Conservation (phyloP, 2,888 invertebrate species). For the Cosmopolites sordidus region DNA sequence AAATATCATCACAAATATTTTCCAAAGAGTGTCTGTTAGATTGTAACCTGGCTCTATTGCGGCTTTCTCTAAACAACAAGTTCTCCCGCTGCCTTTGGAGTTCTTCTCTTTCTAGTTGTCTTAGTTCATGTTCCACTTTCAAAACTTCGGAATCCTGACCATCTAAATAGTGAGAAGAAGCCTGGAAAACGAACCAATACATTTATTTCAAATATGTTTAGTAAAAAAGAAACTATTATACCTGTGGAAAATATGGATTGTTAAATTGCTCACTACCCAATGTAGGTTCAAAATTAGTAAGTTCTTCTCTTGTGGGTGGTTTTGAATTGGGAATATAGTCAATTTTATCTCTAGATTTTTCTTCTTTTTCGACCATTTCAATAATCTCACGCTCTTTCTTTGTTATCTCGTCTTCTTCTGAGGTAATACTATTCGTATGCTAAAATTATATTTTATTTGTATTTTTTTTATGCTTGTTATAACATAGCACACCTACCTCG, state of each 20-base stretch:
- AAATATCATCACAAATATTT: slow-evolving; percentile 43
- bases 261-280: slow-evolving; percentile 40
- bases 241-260: slow-evolving; percentile 39
- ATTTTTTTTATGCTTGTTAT: neutral
- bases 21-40: slow-evolving; percentile 44
- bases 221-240: slow-evolving; percentile 18
- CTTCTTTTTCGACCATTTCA: slow-evolving; percentile 58
- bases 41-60: slow-evolving; percentile 47
- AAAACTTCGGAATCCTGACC: slow-evolving; percentile 53
- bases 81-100: slow-evolving; percentile 70
- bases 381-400: slow-evolving; percentile 64
- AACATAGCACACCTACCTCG: slow-evolving; percentile 40
- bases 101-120: slow-evolving; percentile 75
- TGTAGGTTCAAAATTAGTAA: slow-evolving; percentile 31
- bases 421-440: slow-evolving; percentile 65
- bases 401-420: slow-evolving; percentile 73
- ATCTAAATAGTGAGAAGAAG: slow-evolving; percentile 37
- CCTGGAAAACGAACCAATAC: slow-evolving; percentile 26
- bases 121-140: slow-evolving; percentile 71
- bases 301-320: slow-evolving; percentile 17
- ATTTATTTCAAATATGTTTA: neutral
- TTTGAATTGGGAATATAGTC: slow-evolving; percentile 28
- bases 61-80: slow-evolving; percentile 60
- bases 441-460: too few relatives aligned
- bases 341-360: slow-evolving; percentile 54